These are phyloP conservation scores for Pollachius pollachius DNA, from an alignment of 2,113 vertebrate genomes.

Conservation along the genomic window DNA sequence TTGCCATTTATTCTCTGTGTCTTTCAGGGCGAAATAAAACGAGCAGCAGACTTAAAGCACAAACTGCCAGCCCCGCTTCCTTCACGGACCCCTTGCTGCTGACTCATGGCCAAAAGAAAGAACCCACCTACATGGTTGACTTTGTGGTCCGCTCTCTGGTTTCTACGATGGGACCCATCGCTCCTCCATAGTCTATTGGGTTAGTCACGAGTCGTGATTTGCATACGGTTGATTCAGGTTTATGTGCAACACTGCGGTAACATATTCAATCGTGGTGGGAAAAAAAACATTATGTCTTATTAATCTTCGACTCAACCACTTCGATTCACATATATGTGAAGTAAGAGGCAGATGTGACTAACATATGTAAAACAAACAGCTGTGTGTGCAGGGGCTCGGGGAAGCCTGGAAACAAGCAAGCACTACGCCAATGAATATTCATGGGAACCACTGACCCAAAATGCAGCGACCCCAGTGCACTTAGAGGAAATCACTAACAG, in stretches of 20 bases:
- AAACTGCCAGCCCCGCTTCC: not conserved
- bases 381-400: not conserved
- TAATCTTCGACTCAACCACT: no score
- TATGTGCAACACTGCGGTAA: no score
- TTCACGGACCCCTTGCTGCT: not conserved
- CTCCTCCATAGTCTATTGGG: not conserved
- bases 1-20: slow-evolving; percentile 8
- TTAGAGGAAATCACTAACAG: slow-evolving; percentile 38
- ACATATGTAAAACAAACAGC: not conserved
- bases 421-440: slow-evolving; percentile 37
- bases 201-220: not conserved
- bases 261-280: no score
- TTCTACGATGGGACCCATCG: not conserved
- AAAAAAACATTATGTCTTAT: no score
- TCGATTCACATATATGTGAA: not conserved
- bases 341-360: not conserved
- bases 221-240: no score
- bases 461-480: slow-evolving; percentile 23
- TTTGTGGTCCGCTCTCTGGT: not conserved
- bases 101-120: not conserved
- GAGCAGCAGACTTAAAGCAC: slow-evolving; percentile 10
- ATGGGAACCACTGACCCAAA: slow-evolving; percentile 26
- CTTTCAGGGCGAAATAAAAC: no score
- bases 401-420: slow-evolving; percentile 12
- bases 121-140: slow-evolving; percentile 4